Conservation (phyloP, 2,113 vertebrate genomes). For the Ondatra zibethicus region DNA sequence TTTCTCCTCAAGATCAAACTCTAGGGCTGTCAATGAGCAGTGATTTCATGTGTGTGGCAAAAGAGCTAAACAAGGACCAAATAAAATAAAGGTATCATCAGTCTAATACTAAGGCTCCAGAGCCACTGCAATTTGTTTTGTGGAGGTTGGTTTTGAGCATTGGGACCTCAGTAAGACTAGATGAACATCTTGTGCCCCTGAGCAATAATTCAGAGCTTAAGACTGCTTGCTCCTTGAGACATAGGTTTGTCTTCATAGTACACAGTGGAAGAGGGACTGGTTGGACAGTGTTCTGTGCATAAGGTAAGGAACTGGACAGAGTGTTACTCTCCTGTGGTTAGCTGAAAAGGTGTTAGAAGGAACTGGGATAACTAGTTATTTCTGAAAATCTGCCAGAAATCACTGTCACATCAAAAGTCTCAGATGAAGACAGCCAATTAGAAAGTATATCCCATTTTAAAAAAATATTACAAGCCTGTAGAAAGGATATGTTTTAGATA, state of each 20-base stretch:
- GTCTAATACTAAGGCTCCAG: not conserved
- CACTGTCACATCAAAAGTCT: not conserved
- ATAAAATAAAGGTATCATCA: not conserved
- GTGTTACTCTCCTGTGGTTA: not conserved
- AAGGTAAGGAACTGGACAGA: slow-evolving; percentile 35
- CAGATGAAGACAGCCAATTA: not conserved
- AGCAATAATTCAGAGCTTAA: not conserved
- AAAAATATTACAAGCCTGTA: not conserved
- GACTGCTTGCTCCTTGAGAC: slow-evolving; percentile 1
- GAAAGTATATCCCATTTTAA: not conserved
- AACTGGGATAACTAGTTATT: slow-evolving; percentile 16
- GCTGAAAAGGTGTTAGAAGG: not conserved
- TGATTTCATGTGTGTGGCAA: not conserved
- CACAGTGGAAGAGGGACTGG: not conserved
- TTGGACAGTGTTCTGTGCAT: not conserved
- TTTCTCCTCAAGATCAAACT: slow-evolving; percentile 18
- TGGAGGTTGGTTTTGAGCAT: not conserved
- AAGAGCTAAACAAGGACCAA: not conserved
- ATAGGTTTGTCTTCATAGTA: slow-evolving; percentile 7
- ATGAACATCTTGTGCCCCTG: not conserved
- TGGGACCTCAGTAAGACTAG: not conserved
- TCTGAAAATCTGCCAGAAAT: not conserved
- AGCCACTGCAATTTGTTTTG: not conserved
- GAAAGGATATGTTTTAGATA: not conserved
- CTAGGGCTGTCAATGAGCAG: not conserved